Evolutionary conservation across 2,113 vertebrate genomes (phyloP).

Genomic region (Lasiurus borealis): DNA sequence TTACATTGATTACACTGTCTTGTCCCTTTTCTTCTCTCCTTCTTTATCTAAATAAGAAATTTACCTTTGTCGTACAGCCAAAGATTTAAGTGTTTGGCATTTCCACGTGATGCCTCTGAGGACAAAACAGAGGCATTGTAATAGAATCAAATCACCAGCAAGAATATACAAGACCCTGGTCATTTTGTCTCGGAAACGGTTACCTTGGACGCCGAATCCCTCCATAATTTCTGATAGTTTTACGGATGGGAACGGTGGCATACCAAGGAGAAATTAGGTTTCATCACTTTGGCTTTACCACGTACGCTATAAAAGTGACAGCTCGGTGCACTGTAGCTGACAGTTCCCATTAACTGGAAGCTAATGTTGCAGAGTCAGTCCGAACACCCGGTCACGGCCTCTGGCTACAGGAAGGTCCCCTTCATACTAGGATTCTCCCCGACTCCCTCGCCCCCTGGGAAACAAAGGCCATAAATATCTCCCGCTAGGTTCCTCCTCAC

Average conservation of each 20-base stretch:
- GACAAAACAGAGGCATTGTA: neutral
- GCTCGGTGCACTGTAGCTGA: slow-evolving; percentile 66
- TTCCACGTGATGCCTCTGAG: neutral
- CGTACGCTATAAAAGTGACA: slow-evolving; percentile 41
- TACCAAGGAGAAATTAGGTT: slow-evolving; percentile 80
- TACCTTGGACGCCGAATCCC: slow-evolving; percentile 71
- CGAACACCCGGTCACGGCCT: slow-evolving; percentile 47
- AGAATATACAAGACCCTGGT: neutral
- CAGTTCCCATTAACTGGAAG: slow-evolving; percentile 61
- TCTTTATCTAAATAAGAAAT: slow-evolving; percentile 1
- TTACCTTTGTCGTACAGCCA: neutral
- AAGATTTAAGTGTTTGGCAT: slow-evolving; percentile 36
- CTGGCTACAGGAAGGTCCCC: slow-evolving; percentile 72
- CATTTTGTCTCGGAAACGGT: slow-evolving; percentile 66
- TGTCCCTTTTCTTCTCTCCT: neutral
- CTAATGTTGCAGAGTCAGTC: slow-evolving; percentile 74
- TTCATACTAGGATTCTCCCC: slow-evolving; percentile 70
- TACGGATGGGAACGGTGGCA: slow-evolving; percentile 50
- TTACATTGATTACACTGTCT: neutral
- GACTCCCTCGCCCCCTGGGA: neutral
- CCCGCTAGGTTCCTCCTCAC: slow-evolving; percentile 57
- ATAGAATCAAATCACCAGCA: neutral
- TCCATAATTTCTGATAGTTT: slow-evolving; percentile 78
- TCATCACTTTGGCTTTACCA: slow-evolving; percentile 73
- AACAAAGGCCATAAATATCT: slow-evolving; percentile 76